Conservation (phyloP, 2,113 vertebrate species). For the Ploceus nigricollis region DNA sequence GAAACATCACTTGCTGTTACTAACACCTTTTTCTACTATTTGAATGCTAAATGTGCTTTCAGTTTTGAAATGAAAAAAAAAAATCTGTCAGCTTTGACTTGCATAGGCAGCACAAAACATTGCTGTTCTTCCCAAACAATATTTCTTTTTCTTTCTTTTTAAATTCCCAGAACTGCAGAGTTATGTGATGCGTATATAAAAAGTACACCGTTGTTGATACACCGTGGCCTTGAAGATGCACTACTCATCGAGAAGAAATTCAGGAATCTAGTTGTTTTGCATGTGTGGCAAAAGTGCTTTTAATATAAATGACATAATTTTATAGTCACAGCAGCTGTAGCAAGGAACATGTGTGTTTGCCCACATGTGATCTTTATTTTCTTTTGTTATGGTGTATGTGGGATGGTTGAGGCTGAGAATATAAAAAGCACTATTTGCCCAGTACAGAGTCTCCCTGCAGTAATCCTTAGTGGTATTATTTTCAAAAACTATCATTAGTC, state of each 20-base stretch:
- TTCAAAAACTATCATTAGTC: conserved; percentile 43
- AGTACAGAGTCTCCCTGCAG: conserved; percentile 37
- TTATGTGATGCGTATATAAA: conserved; percentile 13
- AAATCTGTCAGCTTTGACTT: neutral
- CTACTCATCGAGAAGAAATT: conserved; percentile 72
- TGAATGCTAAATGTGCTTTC: neutral
- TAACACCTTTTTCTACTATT: neutral
- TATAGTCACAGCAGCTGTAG: conserved; percentile 74
- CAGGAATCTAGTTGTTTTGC: conserved; percentile 70
- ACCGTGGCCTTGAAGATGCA: conserved; percentile 75
- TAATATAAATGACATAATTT: conserved; percentile 67
- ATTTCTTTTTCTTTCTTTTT: neutral
- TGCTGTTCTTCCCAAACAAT: neutral
- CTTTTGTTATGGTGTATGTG: conserved; percentile 1
- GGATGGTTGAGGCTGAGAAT: conserved; percentile 16
- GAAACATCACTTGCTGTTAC: neutral
- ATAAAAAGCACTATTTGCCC: conserved; percentile 47
- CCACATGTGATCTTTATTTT: conserved; percentile 62
- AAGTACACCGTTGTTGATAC: conserved; percentile 67
- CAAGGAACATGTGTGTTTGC: conserved; percentile 65
- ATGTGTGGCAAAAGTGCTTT: conserved; percentile 67
- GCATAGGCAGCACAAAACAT: neutral
- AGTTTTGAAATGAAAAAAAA: neutral
- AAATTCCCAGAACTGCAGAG: conserved; percentile 49
- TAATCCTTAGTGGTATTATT: conserved; percentile 63